Base-by-base conservation (phyloP, 1,140 invertebrate genomes). In the Meloidogyne hapla region DNA sequence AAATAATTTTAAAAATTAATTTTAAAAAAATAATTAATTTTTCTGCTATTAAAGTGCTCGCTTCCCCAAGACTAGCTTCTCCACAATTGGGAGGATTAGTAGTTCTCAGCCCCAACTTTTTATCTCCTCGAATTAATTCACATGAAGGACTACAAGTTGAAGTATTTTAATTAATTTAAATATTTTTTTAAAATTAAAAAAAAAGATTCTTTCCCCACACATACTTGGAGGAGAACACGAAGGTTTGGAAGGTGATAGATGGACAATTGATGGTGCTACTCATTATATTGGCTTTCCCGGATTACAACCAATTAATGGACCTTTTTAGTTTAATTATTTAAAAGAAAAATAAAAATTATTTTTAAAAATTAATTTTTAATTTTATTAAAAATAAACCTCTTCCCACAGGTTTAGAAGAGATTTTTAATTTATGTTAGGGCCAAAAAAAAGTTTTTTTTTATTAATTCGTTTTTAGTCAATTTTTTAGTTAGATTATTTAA, bases 51-150 rank as follows among this genome's bases (percentile, higher is more conserved):
- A 28, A 48, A 48, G 45, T 48, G 45, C 13, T 48, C 18, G 23
- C 74, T 28, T 45, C 64, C 12, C 77, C 77, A 40, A 67, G 62
- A 38, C 26, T 78, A 3, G 18, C 23, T 12, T 78, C 77, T 18
- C 77, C 77, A 13, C 33, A 78, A n/a, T 10, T 42, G 5, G 15
- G 81, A 23, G 63, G 76, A 4, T 28, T 78, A 25, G 26, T 63
- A 25, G 77, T 78, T 40, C 77, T 78, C 28, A 80, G 77, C 61
- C 77, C 77, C 9, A 26, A 45, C 9, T 33, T 78, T 18, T 56
- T 78, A 15, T 71, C 77, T 45, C 77, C 76, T 21, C 63, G 56
- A 23, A 62, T 69, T 23, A 63, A 65, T 33, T 48, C 23, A 66
- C 28, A 65, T 45, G 70, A 67, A 38, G 64, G 64, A 18, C 15